These are phyloP conservation scores for Pycnonotus jocosus DNA, from an alignment of 2,113 vertebrate genomes.

Conservation along the genomic window DNA sequence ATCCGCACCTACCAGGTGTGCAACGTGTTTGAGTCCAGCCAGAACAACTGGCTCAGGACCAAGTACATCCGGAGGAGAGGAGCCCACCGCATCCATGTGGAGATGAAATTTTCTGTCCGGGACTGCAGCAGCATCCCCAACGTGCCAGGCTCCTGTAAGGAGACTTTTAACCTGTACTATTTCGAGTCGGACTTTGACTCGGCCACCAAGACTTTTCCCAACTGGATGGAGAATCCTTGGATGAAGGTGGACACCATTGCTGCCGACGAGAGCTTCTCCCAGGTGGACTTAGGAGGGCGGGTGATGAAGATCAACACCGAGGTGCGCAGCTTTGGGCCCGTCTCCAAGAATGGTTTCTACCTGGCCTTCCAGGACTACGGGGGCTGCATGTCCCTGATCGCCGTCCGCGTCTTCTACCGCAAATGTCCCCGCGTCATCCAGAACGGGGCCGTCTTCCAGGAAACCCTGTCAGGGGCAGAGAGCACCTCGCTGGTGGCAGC, in stretches of 20 bases:
- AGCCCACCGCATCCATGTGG: constrained; percentile 91
- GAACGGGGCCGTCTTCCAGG: constrained; percentile 89
- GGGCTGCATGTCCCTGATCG: constrained; percentile 94
- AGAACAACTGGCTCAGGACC: constrained; percentile 97
- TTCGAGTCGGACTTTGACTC: constrained; percentile 87
- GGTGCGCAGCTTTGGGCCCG: constrained; percentile 91
- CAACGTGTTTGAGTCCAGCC: constrained; percentile 91
- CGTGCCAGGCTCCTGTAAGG: constrained; percentile 94
- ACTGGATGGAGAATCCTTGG: constrained; percentile 98
- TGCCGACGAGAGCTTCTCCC: constrained; percentile 93
- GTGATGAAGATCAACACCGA: constrained; percentile 98
- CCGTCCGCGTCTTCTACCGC: constrained; percentile 90
- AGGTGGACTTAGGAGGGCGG: constrained; percentile 89
- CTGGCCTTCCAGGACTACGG: constrained; percentile 97
- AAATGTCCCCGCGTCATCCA: constrained; percentile 87
- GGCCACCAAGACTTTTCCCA: constrained; percentile 82
- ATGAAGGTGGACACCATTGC: constrained; percentile 96
- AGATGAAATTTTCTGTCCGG: constrained; percentile 96
- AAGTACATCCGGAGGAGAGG: constrained; percentile 87
- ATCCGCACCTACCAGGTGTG: constrained; percentile 98
- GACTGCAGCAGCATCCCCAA: constrained; percentile 97
- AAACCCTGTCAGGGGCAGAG: constrained; percentile 94
- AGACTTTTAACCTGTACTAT: constrained; percentile 96
- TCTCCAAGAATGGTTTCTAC: constrained; percentile 90
- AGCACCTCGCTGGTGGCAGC: constrained; percentile 93